These are phyloP conservation scores for Struthio camelus DNA, from an alignment of 2,113 vertebrate species.

Conservation along the genomic window DNA sequence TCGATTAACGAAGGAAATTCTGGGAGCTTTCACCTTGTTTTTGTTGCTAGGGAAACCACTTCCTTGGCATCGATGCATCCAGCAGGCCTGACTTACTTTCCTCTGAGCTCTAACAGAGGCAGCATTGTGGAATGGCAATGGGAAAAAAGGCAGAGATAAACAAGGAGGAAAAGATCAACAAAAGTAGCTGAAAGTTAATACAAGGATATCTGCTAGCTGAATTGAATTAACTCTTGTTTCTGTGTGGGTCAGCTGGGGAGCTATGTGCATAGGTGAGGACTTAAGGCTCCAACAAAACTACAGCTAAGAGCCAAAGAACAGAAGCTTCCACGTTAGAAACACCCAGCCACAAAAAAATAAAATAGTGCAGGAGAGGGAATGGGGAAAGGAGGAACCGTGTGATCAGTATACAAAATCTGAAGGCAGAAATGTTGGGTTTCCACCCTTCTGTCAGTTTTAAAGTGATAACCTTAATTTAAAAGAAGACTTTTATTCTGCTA, in stretches of 20 bases:
- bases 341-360: not conserved
- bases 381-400: not conserved
- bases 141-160: constrained; percentile 43
- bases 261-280: not conserved
- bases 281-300: constrained; percentile 2
- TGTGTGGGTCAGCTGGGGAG: not conserved
- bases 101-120: constrained; percentile 54
- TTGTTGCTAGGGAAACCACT: constrained; percentile 71
- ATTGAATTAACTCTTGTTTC: constrained; percentile 56
- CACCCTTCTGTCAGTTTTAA: not conserved
- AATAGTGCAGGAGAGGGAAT: not conserved
- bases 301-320: not conserved
- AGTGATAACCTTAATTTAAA: not conserved
- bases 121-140: constrained; percentile 48
- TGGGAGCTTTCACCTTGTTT: constrained; percentile 59
- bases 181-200: constrained; percentile 55
- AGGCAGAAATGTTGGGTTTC: not conserved
- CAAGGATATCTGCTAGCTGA: constrained; percentile 27
- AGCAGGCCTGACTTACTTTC: constrained; percentile 47
- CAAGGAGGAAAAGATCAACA: constrained; percentile 51
- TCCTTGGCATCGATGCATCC: constrained; percentile 65
- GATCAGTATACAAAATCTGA: not conserved
- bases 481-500: not conserved
- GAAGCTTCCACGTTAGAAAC: not conserved
- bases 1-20: constrained; percentile 42